These are phyloP conservation scores for Linnaemya tessellans DNA, from an alignment of 2,888 invertebrate species.

Conservation along the genomic window DNA sequence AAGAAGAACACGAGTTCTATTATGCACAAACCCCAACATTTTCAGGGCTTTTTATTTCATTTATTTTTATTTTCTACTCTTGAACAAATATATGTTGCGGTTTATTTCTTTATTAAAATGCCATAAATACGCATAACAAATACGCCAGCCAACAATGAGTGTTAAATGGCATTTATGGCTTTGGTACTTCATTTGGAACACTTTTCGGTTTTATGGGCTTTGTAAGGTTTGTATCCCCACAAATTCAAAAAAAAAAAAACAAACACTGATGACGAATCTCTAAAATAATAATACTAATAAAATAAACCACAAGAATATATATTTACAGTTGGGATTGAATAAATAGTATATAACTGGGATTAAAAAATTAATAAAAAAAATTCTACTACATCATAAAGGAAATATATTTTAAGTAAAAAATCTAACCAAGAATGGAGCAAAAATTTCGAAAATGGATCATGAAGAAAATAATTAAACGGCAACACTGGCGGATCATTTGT, in stretches of 20 bases:
- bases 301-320: slow-evolving; percentile 45
- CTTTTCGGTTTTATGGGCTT: slow-evolving; percentile 46
- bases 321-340: neutral
- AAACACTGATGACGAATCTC: slow-evolving; percentile 57
- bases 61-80: neutral
- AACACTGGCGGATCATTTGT: too few relatives aligned
- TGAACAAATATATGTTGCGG: slow-evolving; percentile 58
- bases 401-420: too few relatives aligned
- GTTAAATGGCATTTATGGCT: slow-evolving; percentile 62
- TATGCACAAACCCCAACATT: slow-evolving; percentile 24
- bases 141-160: slow-evolving; percentile 57
- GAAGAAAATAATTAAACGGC: too few relatives aligned
- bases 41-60: slow-evolving; percentile 5
- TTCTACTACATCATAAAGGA: too few relatives aligned
- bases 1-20: slow-evolving; percentile 26
- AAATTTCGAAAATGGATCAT: too few relatives aligned
- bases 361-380: too few relatives aligned
- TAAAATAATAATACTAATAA: slow-evolving; percentile 24
- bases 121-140: slow-evolving; percentile 50
- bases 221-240: slow-evolving; percentile 9
- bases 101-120: slow-evolving; percentile 55
- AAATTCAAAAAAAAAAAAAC: slow-evolving; percentile 38
- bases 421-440: too few relatives aligned
- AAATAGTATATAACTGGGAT: neutral
- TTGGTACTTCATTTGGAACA: slow-evolving; percentile 32